These are phyloP conservation scores for Notospermus geniculatus DNA, from an alignment of 1,140 invertebrate species.

Conservation along the genomic window DNA sequence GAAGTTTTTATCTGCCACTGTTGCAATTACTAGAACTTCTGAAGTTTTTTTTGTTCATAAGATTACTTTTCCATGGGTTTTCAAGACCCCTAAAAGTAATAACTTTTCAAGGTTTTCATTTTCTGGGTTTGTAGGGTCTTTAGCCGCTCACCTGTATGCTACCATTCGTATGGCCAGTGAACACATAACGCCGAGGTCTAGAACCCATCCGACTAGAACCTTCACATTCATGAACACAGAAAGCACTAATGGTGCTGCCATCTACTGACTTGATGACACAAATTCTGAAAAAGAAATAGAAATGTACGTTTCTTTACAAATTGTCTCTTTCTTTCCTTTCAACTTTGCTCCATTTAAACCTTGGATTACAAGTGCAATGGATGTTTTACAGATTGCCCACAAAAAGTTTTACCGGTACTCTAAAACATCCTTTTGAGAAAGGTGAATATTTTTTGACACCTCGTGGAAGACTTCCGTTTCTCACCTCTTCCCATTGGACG, in stretches of 20 bases:
- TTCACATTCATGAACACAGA: conserved; percentile 96
- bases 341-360: neutral
- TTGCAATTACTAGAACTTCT: too few species aligned
- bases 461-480: conserved; percentile 1
- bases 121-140: too few species aligned
- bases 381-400: too few species aligned
- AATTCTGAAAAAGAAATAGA: conserved; percentile 69
- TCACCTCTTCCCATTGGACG: conserved; percentile 90
- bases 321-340: neutral
- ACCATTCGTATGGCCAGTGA: conserved; percentile 93
- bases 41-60: too few species aligned
- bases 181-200: conserved; percentile 83
- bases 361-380: too few species aligned
- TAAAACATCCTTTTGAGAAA: too few species aligned
- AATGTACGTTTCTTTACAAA: neutral
- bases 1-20: too few species aligned
- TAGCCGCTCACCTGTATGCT: conserved; percentile 70
- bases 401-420: too few species aligned
- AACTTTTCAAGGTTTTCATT: too few species aligned
- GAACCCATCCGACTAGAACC: conserved; percentile 86
- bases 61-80: too few species aligned
- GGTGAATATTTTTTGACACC: too few species aligned
- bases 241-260: conserved; percentile 89
- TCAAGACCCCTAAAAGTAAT: too few species aligned
- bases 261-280: conserved; percentile 94